Percentiles rank a stretch among this genome's conserved stretches.
These are phyloP conservation scores for Tamandua tetradactyla DNA, from an alignment of 2,797 vertebrate genomes.

Conservation along the genomic window DNA sequence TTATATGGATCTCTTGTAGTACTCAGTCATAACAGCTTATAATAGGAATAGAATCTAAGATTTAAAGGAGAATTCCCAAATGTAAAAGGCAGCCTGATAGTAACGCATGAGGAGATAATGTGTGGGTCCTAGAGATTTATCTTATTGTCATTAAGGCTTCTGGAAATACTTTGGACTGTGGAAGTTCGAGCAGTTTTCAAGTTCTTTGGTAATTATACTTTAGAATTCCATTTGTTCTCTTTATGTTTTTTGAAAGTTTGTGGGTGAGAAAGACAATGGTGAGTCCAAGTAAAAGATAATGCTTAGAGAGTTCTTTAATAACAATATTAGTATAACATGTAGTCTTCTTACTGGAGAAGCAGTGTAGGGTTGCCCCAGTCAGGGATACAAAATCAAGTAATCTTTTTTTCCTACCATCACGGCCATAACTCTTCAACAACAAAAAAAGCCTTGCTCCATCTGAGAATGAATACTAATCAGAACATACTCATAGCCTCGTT, in stretches of 20 bases:
- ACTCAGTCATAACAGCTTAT: background rate
- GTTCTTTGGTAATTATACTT: background rate
- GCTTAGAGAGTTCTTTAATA: background rate
- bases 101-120: background rate
- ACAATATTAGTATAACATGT: background rate
- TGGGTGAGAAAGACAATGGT: background rate
- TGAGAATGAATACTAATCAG: background rate
- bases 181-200: background rate
- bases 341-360: background rate
- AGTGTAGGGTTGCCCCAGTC: background rate
- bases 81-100: background rate
- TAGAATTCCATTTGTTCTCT: background rate
- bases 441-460: background rate
- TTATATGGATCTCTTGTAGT: background rate
- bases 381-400: background rate
- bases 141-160: background rate
- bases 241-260: background rate
- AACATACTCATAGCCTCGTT: background rate
- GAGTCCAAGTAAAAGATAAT: background rate
- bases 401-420: background rate
- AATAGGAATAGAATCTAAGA: background rate
- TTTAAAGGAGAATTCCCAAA: background rate
- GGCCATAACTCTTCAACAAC: background rate
- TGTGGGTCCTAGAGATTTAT: background rate
- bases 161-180: background rate